These are phyloP conservation scores for Coracopsis vasa DNA, from an alignment of 2,113 vertebrate species.

Conservation along the genomic window DNA sequence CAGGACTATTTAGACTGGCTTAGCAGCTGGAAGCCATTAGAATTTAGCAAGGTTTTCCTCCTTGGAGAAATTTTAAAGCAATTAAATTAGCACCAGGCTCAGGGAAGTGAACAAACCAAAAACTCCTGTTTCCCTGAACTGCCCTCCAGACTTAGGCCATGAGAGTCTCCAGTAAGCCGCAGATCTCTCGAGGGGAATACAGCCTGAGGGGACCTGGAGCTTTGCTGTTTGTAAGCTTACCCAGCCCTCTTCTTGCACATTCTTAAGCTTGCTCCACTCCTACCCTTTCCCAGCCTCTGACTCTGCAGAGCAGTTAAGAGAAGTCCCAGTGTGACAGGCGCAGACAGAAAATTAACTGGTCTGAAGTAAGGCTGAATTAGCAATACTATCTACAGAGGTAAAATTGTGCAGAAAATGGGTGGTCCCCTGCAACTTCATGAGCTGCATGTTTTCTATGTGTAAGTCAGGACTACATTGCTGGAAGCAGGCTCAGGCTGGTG, in stretches of 20 bases:
- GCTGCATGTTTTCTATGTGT: neutral
- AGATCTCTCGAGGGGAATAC: neutral
- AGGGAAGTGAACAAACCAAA: neutral
- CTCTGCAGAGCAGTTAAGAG: neutral
- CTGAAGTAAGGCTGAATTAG: neutral
- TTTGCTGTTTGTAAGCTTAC: neutral
- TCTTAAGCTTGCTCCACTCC: neutral
- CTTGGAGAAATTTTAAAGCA: constrained; percentile 3
- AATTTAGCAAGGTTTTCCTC: constrained; percentile 21
- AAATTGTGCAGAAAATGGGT: neutral
- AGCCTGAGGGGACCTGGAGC: neutral
- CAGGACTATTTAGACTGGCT: constrained; percentile 5
- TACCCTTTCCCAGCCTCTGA: neutral
- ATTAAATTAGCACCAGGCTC: constrained; percentile 33
- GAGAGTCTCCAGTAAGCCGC: neutral
- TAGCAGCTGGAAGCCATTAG: constrained; percentile 44
- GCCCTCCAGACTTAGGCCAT: neutral
- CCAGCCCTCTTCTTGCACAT: neutral
- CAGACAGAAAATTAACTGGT: neutral
- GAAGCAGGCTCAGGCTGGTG: neutral
- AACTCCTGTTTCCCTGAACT: neutral
- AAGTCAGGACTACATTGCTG: neutral
- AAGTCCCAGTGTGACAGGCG: neutral
- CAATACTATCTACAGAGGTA: neutral
- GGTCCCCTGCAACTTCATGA: neutral